phyloP scores from a whole-genome alignment of 2,888 invertebrate species.

The Ceramica pisi region DNA sequence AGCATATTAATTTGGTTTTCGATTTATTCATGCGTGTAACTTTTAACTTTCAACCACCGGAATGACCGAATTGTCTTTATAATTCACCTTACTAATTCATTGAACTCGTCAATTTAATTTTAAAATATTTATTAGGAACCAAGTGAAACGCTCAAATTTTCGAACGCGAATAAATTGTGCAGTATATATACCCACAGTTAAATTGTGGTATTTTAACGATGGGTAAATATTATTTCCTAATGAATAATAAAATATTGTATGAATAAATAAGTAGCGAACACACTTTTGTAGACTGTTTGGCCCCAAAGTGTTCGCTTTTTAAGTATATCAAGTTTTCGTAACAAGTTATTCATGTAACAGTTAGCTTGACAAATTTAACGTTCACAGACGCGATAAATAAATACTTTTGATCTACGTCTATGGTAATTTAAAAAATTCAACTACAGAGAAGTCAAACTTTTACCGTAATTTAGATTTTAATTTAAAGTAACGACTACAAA shows the following conservation, averaged over 20 bases:
- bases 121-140: constrained; percentile 13
- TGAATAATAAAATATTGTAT: neutral
- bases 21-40: constrained; percentile 8
- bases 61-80: constrained; percentile 1
- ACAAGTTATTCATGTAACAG: constrained; percentile 17
- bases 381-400: neutral
- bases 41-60: constrained; percentile 17
- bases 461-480: neutral
- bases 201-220: neutral
- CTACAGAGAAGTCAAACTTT: neutral
- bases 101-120: neutral
- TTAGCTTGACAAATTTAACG: constrained; percentile 11
- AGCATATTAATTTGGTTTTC: constrained; percentile 7
- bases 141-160: constrained; percentile 12
- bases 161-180: neutral
- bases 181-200: too few relatives aligned
- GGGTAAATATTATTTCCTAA: too few relatives aligned
- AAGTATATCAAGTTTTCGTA: neutral
- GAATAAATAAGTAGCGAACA: neutral
- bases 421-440: neutral
- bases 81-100: constrained; percentile 37
- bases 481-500: neutral
- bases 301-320: too few relatives aligned
- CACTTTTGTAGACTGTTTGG: neutral
- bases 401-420: neutral